phyloP scores from a whole-genome alignment of 2,113 vertebrate genomes.

The Mus musculus region GRCm39 chr17:84723001-84723500 shows the following conservation, averaged over 20 bases:
- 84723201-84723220: slow-evolving; percentile 74
- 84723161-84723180: slow-evolving; percentile 75
- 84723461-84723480: slow-evolving; percentile 37
- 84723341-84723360: slow-evolving; percentile 50
- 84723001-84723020: slow-evolving; percentile 70
- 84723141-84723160: slow-evolving; percentile 80
- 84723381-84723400: slow-evolving; percentile 50
- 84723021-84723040: slow-evolving; percentile 76
- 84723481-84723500: slow-evolving; percentile 61
- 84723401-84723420: slow-evolving; percentile 71
- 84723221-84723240: slow-evolving; percentile 58
- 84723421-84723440: slow-evolving; percentile 80
- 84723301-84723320: slow-evolving; percentile 34
- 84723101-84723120: slow-evolving; percentile 80
- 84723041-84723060: slow-evolving; percentile 74
- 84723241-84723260: slow-evolving; percentile 55
- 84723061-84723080: slow-evolving; percentile 79
- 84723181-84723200: slow-evolving; percentile 70
- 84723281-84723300: neutral
- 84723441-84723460: slow-evolving; percentile 68
- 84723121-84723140: slow-evolving; percentile 76
- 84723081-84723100: slow-evolving; percentile 79
- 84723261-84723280: slow-evolving; percentile 54
- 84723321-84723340: slow-evolving; percentile 66
- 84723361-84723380: slow-evolving; percentile 43